Conservation (phyloP, 1,140 invertebrate genomes). For the Euura saliciscinereae region DNA sequence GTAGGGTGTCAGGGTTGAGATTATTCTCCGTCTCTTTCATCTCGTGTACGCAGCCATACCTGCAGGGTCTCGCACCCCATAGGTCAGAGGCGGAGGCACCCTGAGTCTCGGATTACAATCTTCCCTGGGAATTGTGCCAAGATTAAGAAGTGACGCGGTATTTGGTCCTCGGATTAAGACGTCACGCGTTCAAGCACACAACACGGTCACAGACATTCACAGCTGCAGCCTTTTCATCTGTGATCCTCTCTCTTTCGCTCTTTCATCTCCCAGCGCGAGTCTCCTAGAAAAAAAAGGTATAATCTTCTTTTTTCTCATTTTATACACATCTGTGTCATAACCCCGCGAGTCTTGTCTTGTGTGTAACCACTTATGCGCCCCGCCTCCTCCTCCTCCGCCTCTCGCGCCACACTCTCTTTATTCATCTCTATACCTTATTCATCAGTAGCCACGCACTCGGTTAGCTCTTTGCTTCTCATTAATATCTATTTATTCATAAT, state of each 20-base stretch:
- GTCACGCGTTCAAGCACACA: slow-evolving; percentile 33
- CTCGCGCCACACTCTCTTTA: too few relatives aligned
- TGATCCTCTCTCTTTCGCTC: slow-evolving; percentile 8
- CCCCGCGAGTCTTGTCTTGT: neutral
- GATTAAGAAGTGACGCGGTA: slow-evolving; percentile 37
- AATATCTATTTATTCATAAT: too few relatives aligned
- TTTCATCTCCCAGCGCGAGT: neutral
- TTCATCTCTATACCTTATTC: too few relatives aligned
- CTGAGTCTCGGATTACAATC: slow-evolving; percentile 50
- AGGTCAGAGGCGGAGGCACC: neutral
- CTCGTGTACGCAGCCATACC: too few relatives aligned
- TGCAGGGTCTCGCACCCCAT: neutral
- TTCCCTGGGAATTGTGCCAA: slow-evolving; percentile 38
- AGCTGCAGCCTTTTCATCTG: slow-evolving; percentile 30
- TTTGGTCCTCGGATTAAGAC: slow-evolving; percentile 41
- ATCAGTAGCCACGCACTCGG: too few relatives aligned
- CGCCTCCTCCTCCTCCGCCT: too few relatives aligned
- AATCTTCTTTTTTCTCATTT: neutral
- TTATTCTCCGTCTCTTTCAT: neutral
- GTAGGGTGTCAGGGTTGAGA: neutral
- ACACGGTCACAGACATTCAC: slow-evolving; percentile 31
- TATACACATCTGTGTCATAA: neutral
- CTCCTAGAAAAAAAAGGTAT: neutral
- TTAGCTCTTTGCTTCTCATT: too few relatives aligned
- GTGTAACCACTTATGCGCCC: too few relatives aligned